Evolutionary conservation across 23 tunicate species (phyloP), one percentile per base, ranked within the genome.

Genomic region (Corella eumyota): DNA sequence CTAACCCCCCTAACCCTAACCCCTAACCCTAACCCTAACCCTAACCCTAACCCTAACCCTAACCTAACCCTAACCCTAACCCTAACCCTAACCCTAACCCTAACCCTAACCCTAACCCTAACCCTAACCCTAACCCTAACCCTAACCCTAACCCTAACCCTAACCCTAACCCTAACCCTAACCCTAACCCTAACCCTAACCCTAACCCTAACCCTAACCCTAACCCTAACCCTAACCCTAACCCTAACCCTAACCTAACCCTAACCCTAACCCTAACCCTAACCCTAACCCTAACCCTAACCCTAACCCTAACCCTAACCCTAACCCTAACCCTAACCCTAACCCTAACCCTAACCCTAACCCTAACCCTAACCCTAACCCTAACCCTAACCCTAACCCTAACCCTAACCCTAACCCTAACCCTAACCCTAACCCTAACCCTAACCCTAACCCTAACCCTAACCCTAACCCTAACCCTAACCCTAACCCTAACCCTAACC

Each of bases 1-100:
- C n/a, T n/a, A n/a, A n/a, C n/a, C n/a, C n/a, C 83, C 83, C 75
- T 67, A 76, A 67, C 83, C 83, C 75, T 67, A 76, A 67, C 83
- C 83, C 75, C 57, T 64, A 67, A 64, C 83, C 75, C 25, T 36
- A 67, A 45, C 83, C 75, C 48, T 36, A 67, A 45, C 83, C 75
- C 48, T 36, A 67, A 45, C 83, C 83, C 57, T 36, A 76, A 45
- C 83, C 83, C 57, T 36, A 76, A 45, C 83, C 83, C 57, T 36
- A 76, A 45, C 83, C 83, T 50, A 33, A 76, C 49, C 83, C 83
- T 50, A 33, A 76, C 49, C 83, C 83, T 50, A 33, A 76, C 49
- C 76, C 76, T 61, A 68, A 68, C 74, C 74, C 74, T 68, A 68
- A 68, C 74, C 74, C 74, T 59, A 68, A 59, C 74, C 65, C 65